phyloP scores from a whole-genome alignment of 2,113 vertebrate genomes.

The Tachuris rubrigastra region DNA sequence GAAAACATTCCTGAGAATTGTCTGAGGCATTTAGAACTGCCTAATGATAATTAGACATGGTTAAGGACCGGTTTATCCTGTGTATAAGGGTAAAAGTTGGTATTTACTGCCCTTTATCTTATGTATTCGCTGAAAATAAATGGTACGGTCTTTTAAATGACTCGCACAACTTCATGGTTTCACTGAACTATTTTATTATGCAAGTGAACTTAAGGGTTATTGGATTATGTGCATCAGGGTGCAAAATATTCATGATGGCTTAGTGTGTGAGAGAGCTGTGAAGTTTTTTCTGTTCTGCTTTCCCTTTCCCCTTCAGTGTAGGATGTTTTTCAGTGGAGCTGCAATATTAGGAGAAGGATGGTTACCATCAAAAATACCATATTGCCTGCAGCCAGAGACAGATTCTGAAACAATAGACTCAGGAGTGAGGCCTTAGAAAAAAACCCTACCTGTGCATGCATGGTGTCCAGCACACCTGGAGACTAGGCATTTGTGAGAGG shows the following conservation, averaged over 20 bases:
- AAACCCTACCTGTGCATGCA: neutral
- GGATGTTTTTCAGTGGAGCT: neutral
- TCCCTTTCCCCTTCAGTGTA: neutral
- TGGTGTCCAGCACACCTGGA: neutral
- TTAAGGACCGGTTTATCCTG: constrained; percentile 20
- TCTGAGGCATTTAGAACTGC: neutral
- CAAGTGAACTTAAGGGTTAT: neutral
- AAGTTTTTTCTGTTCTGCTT: neutral
- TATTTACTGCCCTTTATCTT: constrained; percentile 50
- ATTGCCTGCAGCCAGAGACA: neutral
- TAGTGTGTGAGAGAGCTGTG: neutral
- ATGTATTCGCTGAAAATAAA: neutral
- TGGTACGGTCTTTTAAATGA: neutral
- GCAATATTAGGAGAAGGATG: neutral
- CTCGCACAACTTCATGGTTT: constrained; percentile 24
- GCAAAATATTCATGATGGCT: neutral
- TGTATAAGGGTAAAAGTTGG: constrained; percentile 5
- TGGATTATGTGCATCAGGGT: neutral
- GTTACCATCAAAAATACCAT: neutral
- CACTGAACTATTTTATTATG: neutral
- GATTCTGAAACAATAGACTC: neutral
- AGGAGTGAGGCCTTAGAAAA: neutral
- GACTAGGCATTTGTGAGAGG: neutral
- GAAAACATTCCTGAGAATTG: constrained; percentile 30
- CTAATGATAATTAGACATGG: neutral